phyloP scores from a whole-genome alignment of 2,113 vertebrate species.

The Neotoma lepida region DNA sequence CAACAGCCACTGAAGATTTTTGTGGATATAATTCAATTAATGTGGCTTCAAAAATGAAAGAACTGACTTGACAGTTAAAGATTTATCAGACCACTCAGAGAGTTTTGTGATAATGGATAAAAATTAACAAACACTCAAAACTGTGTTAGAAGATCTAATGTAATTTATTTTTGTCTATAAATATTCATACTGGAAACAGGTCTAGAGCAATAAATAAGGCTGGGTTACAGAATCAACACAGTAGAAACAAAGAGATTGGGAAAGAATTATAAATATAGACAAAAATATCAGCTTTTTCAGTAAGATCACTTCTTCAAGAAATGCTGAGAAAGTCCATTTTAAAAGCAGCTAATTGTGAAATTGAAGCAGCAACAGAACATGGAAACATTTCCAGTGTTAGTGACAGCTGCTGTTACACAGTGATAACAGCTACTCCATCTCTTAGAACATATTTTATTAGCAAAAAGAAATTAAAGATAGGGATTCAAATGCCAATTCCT shows the following conservation, averaged over 20 bases:
- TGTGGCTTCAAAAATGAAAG: constrained; percentile 45
- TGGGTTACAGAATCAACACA: not conserved
- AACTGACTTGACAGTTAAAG: constrained; percentile 31
- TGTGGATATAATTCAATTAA: constrained; percentile 44
- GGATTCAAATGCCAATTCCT: not conserved
- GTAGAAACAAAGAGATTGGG: constrained; percentile 35
- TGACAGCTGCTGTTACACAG: not conserved
- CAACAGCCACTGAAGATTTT: not conserved
- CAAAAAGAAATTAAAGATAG: constrained; percentile 20
- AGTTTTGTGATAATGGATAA: constrained; percentile 31
- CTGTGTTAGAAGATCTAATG: constrained; percentile 50
- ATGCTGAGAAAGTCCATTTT: constrained; percentile 34
- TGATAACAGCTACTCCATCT: not conserved
- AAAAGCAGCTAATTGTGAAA: constrained; percentile 53
- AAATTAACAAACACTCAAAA: constrained; percentile 61
- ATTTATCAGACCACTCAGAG: constrained; percentile 40
- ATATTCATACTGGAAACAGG: constrained; percentile 49
- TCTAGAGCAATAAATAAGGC: constrained; percentile 36
- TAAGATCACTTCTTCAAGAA: constrained; percentile 55
- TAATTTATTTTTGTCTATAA: constrained; percentile 59
- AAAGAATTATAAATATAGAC: constrained; percentile 28
- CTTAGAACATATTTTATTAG: constrained; percentile 4
- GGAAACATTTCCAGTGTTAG: constrained; percentile 28
- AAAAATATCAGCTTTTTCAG: constrained; percentile 50
- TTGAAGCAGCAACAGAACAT: not conserved